Conservation (phyloP, 2,797 vertebrate genomes). For the Girardinus metallicus region DNA sequence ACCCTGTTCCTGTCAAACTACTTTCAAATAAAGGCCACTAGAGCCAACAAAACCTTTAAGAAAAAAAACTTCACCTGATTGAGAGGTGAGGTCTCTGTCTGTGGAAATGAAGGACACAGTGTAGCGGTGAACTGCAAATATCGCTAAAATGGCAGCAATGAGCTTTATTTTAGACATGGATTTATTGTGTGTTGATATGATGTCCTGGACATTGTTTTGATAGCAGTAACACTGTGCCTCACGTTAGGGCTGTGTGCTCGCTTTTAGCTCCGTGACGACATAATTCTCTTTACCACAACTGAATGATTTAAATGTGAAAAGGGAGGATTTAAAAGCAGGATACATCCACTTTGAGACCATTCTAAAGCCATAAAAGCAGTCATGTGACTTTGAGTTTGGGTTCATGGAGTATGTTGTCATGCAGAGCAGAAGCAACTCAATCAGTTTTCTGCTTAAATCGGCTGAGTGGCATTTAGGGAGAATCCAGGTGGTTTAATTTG, state of each 20-base stretch:
- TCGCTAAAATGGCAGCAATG: not conserved
- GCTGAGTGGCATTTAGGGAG: not conserved
- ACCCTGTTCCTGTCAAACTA: no score
- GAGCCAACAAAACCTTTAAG: no score
- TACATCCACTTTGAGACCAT: not conserved
- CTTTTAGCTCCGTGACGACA: not conserved
- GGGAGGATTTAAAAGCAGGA: not conserved
- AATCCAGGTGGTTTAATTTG: not conserved
- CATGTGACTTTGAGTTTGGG: no score
- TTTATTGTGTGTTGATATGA: not conserved
- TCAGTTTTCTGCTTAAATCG: not conserved
- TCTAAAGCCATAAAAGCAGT: not conserved
- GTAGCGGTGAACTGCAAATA: no score
- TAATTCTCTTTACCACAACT: not conserved
- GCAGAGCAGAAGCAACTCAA: not conserved
- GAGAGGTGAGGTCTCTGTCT: no score
- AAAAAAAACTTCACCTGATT: no score
- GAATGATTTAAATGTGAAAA: not conserved
- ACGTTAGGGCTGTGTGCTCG: not conserved
- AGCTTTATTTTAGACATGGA: not conserved
- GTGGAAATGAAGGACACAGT: no score
- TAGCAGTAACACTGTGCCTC: not conserved
- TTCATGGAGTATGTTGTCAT: not conserved
- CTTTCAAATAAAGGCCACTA: no score
- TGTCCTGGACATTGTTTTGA: not conserved